Evolutionary conservation across 2,888 invertebrate species (phyloP).

Genomic region (Apotomis betuletana): DNA sequence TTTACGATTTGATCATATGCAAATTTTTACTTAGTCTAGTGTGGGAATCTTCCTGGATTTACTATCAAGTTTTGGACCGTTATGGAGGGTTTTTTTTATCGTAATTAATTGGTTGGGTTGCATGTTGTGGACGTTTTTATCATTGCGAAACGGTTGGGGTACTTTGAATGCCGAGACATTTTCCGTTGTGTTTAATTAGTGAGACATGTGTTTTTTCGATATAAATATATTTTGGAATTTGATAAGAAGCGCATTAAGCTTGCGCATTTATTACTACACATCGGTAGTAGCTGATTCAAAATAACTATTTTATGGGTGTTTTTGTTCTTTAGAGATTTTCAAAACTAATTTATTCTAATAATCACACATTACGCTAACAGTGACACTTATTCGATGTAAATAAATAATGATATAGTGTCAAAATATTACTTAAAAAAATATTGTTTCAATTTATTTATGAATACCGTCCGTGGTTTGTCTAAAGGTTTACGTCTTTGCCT

Average conservation of each 20-base stretch:
- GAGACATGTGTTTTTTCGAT: constrained; percentile 17
- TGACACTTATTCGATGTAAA: no score
- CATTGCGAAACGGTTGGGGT: constrained; percentile 36
- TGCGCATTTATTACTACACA: constrained; percentile 10
- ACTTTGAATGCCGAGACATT: constrained; percentile 22
- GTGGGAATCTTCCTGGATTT: constrained; percentile 66
- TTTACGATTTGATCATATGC: constrained; percentile 78
- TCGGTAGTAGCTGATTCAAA: neutral
- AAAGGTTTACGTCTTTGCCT: no score
- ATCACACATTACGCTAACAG: no score
- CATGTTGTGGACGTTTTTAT: constrained; percentile 28
- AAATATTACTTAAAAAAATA: no score
- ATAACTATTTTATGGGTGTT: neutral
- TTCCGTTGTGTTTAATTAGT: constrained; percentile 32
- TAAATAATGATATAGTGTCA: no score
- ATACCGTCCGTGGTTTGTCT: no score
- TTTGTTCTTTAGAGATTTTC: no score
- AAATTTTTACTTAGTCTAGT: constrained; percentile 65
- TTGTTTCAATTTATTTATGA: no score
- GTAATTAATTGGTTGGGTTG: constrained; percentile 40
- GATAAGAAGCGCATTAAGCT: constrained; percentile 13
- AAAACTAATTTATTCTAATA: no score
- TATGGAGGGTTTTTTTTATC: constrained; percentile 44
- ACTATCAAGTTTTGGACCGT: constrained; percentile 48
- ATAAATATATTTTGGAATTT: constrained; percentile 13